Base-by-base conservation (phyloP, 1,140 invertebrate species). In the Mylabris phalerata region DNA sequence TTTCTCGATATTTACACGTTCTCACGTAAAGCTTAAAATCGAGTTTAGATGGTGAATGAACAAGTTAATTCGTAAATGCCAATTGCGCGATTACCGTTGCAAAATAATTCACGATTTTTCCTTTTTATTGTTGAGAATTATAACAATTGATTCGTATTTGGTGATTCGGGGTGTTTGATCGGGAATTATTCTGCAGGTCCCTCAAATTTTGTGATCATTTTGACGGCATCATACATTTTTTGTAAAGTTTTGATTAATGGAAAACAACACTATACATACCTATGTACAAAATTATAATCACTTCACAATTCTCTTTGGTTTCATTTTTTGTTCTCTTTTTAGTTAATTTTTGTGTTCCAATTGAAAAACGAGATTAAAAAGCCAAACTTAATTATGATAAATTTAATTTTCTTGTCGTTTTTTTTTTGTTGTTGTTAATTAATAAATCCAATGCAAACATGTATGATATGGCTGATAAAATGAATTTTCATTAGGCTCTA, bases 211-310 rank as follows among this genome's bases (percentile, higher is more conserved):
- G 7, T 32, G 32, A 32, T 32, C 32, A 32, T 5, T 32, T 46
- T 52, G 43, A 13, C 42, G 51, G 48, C 48, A 38, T 50, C 27
- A 26, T 27, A n/a, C 44, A 26, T 42, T 52, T 26, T 24, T 10
- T 46, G 19, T 54, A 27, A 54, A 32, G 46, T 54, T 54, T 54
- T 54, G 51, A 54, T 54, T 54, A 44, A 45, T 54, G 46, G n/a
- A 54, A 54, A 54, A 54, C 46, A 54, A 54, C 51, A 46, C 51
- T 54, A 54, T 54, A 54, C 51, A 54, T 42, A 54, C 46, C 51
- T 54, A 54, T 54, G 51, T 54, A 54, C 51, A 54, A 54, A 54
- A 54, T 54, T 54, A 54, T 45, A 54, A 42, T 46, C 45, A 32
- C 32, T 32, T 54, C 51, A 54, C 51, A 54, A 7, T 32, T 32